Conservation (phyloP, 2,797 vertebrate genomes). For the Carcharodon carcharias region DNA sequence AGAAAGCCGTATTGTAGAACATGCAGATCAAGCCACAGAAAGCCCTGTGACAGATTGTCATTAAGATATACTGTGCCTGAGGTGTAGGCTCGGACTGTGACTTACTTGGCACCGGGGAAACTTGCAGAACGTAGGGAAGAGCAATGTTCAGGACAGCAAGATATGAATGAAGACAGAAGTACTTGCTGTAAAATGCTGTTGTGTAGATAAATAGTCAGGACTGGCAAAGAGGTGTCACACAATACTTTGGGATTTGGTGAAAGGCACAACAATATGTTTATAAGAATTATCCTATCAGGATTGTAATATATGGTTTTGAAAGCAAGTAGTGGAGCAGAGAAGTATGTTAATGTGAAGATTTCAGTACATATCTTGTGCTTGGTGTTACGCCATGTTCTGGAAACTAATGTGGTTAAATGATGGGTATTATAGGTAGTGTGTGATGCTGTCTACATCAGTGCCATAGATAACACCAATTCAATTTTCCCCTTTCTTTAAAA, state of each 20-base stretch:
- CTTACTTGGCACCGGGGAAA: background rate
- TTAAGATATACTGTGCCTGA: background rate
- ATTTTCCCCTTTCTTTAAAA: background rate
- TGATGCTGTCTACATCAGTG: background rate
- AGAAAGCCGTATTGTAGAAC: background rate
- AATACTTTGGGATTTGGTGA: background rate
- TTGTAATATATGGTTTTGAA: background rate
- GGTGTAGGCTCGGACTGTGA: background rate
- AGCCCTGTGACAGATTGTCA: conserved; percentile 26
- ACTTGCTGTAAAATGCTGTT: background rate
- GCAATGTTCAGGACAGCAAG: background rate
- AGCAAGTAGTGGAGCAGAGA: background rate
- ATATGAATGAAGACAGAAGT: background rate
- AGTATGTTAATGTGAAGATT: background rate
- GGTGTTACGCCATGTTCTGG: background rate
- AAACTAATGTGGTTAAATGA: background rate
- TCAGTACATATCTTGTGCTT: background rate
- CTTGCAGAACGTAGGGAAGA: background rate
- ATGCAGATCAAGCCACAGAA: background rate
- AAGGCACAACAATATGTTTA: background rate
- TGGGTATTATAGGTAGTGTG: background rate
- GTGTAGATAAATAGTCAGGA: background rate
- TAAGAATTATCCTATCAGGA: background rate
- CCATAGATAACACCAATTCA: background rate
- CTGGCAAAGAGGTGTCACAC: background rate